Conservation (phyloP, 2,888 invertebrate genomes). For the Acleris literana region DNA sequence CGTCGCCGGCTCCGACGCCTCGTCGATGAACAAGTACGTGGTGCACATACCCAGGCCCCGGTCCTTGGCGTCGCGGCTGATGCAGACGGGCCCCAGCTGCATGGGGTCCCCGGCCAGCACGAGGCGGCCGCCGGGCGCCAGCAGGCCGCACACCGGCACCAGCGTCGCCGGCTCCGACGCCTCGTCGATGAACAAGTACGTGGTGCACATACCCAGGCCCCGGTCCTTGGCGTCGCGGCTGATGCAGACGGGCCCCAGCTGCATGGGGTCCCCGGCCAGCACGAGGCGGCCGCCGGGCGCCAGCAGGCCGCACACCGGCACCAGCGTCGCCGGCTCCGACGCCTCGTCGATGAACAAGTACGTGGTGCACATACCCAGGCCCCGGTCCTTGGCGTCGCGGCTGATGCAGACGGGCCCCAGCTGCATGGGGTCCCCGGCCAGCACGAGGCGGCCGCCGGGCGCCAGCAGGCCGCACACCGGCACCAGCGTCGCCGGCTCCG, state of each 20-base stretch:
- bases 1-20: slow-evolving; percentile 90
- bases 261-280: slow-evolving; percentile 92
- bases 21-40: slow-evolving; percentile 95
- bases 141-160: slow-evolving; percentile 86
- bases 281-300: slow-evolving; percentile 82
- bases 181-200: slow-evolving; percentile 95
- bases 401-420: slow-evolving; percentile 92
- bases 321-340: slow-evolving; percentile 86
- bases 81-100: slow-evolving; percentile 93
- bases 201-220: slow-evolving; percentile 87
- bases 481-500: slow-evolving; percentile 87
- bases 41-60: slow-evolving; percentile 87
- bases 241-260: slow-evolving; percentile 92
- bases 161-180: slow-evolving; percentile 88
- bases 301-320: slow-evolving; percentile 86
- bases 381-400: slow-evolving; percentile 82
- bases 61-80: slow-evolving; percentile 83
- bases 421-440: slow-evolving; percentile 93
- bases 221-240: slow-evolving; percentile 83
- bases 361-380: slow-evolving; percentile 86
- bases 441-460: slow-evolving; percentile 82
- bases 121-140: slow-evolving; percentile 80
- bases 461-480: slow-evolving; percentile 85
- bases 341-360: slow-evolving; percentile 96
- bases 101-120: slow-evolving; percentile 91